phyloP scores from a whole-genome alignment of 2,888 invertebrate species.

The Microdon myrmicae region DNA sequence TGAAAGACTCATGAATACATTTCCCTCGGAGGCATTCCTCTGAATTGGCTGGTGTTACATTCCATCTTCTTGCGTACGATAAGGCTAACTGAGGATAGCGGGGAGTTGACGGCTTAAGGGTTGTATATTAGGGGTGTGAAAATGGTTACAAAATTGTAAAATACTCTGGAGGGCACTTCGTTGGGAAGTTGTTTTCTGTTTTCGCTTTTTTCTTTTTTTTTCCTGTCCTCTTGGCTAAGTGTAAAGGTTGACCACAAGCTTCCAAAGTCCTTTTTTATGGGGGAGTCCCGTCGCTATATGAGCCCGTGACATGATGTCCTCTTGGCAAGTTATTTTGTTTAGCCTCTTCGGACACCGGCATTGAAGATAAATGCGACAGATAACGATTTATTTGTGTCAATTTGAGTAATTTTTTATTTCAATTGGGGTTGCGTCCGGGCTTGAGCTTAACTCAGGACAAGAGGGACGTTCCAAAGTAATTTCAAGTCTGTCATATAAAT shows the following conservation, averaged over 20 bases:
- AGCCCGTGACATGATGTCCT: slow-evolving; percentile 29
- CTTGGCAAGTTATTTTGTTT: slow-evolving; percentile 33
- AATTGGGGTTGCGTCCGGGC: slow-evolving; percentile 19
- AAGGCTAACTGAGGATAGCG: neutral
- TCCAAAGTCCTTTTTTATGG: slow-evolving; percentile 53
- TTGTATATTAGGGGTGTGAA: slow-evolving; percentile 34
- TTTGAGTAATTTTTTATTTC: slow-evolving; percentile 52
- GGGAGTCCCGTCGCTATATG: slow-evolving; percentile 5
- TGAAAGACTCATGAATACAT: slow-evolving; percentile 51
- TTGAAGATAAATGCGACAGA: slow-evolving; percentile 54
- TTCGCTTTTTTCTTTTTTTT: slow-evolving; percentile 9
- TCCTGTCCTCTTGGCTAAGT: slow-evolving; percentile 32
- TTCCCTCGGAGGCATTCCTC: slow-evolving; percentile 50
- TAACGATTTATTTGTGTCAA: slow-evolving; percentile 56
- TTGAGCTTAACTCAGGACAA: slow-evolving; percentile 6
- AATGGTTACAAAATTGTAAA: slow-evolving; percentile 51
- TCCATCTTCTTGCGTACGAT: slow-evolving; percentile 39
- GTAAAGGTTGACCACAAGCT: slow-evolving; percentile 55
- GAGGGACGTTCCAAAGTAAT: slow-evolving; percentile 19
- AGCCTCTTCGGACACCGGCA: slow-evolving; percentile 54
- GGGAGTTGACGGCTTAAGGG: neutral
- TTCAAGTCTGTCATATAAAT: slow-evolving; percentile 29
- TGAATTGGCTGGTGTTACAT: slow-evolving; percentile 49
- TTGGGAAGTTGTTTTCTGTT: slow-evolving; percentile 27
- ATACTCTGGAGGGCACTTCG: slow-evolving; percentile 48